Base-by-base conservation (phyloP, 2,113 vertebrate genomes). In the Triplophysa rosa region DNA sequence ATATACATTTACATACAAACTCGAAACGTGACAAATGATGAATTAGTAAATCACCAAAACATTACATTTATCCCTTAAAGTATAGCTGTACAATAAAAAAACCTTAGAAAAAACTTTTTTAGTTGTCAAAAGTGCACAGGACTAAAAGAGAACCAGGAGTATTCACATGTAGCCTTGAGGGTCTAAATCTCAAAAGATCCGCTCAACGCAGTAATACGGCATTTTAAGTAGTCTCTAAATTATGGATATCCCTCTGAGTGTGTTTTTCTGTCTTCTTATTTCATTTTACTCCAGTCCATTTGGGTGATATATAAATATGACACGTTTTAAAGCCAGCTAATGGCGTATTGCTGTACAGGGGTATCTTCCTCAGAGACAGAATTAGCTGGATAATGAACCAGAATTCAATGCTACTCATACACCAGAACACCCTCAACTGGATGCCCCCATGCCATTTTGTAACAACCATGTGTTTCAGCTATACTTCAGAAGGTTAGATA, bases 221-320 rank as follows among this genome's bases (percentile, higher is more conserved):
- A 19, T 65, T 66, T 81, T 29, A 71, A 86, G 37, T 67, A 52
- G 45, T 71, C 62, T 67, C 64, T 82, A 33, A 74, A 83, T 80
- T 77, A 83, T 66, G 37, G 66, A 84, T 77, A 26, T 47, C 21
- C 4, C 66, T 16, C 49, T 78, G 67, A 88, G 84, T 69, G 81
- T 82, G 83, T 83, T 87, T 72, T 58, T 21, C 75, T 67, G 56
- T 88, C 70, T 49, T 84, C 62, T 67, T 82, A 29, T 24, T 76
- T 26, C 0, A 83, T 49, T 42, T 58, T 26, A 45, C n/a, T 40
- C 24, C 69, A 66, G 61, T 88, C 72, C 75, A 65, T 79, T 86
- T 81, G 81, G 70, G 78, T 67, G 16, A 52, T 45, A 69, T 84
- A 74, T 83, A 86, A 67, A 74, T 80, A 82, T 70, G 58, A 67